Percentiles rank a stretch among this genome's conserved stretches.
Evolutionary conservation across 23 tunicate species (phyloP).

Genomic region (Phallusia fumigata): DNA sequence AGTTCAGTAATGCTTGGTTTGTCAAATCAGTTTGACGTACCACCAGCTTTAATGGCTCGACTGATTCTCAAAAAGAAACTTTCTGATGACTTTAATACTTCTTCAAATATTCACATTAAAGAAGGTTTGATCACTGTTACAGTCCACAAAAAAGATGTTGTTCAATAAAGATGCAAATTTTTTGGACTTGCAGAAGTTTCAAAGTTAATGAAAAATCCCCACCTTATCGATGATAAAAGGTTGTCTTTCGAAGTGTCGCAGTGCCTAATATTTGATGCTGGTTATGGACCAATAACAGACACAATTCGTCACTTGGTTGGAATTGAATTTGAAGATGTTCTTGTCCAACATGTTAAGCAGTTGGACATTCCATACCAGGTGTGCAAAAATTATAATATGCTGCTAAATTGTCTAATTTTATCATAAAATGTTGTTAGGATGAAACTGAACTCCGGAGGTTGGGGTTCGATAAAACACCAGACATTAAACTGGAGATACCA

Average conservation of each 20-base stretch:
- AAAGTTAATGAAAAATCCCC: slow-evolving; percentile 61
- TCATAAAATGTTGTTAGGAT: too few species aligned
- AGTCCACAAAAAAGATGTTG: too few species aligned
- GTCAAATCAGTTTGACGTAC: slow-evolving; percentile 28
- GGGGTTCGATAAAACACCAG: slow-evolving; percentile 97
- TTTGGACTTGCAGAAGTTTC: slow-evolving; percentile 22
- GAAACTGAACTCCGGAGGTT: slow-evolving; percentile 71
- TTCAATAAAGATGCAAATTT: neutral
- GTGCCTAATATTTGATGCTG: slow-evolving; percentile 55
- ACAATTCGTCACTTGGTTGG: slow-evolving; percentile 86
- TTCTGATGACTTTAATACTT: neutral
- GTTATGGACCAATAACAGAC: slow-evolving; percentile 86
- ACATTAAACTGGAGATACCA: slow-evolving; percentile 84
- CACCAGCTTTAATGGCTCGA: slow-evolving; percentile 49
- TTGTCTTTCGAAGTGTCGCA: slow-evolving; percentile 54
- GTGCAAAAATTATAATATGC: too few species aligned
- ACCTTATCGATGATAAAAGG: slow-evolving; percentile 40
- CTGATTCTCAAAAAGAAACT: slow-evolving; percentile 35
- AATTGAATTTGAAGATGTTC: slow-evolving; percentile 62
- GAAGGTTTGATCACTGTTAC: neutral
- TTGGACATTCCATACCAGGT: slow-evolving; percentile 55
- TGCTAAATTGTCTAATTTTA: too few species aligned
- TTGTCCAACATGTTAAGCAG: slow-evolving; percentile 36
- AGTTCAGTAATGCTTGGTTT: slow-evolving; percentile 25
- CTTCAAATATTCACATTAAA: neutral